phyloP scores from a whole-genome alignment of 2,888 invertebrate species.

The Pinctada fucata region DNA sequence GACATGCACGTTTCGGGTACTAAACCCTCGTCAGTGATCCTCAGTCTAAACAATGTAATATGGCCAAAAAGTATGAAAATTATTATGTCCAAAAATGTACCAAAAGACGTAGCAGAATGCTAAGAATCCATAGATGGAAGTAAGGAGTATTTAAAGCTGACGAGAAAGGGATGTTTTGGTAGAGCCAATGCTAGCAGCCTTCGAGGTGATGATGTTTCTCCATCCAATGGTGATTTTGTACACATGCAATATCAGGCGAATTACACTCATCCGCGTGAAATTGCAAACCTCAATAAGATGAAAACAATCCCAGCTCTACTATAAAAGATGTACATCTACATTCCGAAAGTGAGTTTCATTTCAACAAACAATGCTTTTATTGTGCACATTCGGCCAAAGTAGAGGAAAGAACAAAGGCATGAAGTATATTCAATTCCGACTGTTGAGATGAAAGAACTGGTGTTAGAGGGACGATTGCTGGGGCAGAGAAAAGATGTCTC shows the following conservation, averaged over 20 bases:
- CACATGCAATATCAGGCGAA: background rate
- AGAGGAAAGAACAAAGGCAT: constrained; percentile 2
- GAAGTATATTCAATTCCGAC: constrained; percentile 15
- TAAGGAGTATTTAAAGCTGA: background rate
- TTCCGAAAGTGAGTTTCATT: constrained; percentile 12
- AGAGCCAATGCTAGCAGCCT: background rate
- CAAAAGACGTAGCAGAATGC: too few species aligned
- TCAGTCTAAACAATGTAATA: too few species aligned
- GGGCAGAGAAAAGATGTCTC: constrained; percentile 10
- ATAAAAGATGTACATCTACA: background rate
- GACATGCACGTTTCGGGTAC: too few species aligned
- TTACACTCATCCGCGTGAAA: background rate
- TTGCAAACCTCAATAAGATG: background rate
- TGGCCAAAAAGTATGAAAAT: too few species aligned
- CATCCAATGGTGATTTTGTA: background rate
- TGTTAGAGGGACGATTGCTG: constrained; percentile 12
- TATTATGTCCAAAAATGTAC: too few species aligned
- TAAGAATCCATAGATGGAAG: background rate
- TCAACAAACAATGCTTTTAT: constrained; percentile 23
- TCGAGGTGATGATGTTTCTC: background rate
- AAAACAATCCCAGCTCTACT: background rate
- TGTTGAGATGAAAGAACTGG: background rate
- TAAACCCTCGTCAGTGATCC: too few species aligned
- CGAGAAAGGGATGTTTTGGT: background rate
- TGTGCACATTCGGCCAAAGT: constrained; percentile 15